Percentiles rank a stretch among this genome's conserved stretches.
Conservation (phyloP, 1,140 invertebrate species). For the Pseudomyrmex cubaensis region DNA sequence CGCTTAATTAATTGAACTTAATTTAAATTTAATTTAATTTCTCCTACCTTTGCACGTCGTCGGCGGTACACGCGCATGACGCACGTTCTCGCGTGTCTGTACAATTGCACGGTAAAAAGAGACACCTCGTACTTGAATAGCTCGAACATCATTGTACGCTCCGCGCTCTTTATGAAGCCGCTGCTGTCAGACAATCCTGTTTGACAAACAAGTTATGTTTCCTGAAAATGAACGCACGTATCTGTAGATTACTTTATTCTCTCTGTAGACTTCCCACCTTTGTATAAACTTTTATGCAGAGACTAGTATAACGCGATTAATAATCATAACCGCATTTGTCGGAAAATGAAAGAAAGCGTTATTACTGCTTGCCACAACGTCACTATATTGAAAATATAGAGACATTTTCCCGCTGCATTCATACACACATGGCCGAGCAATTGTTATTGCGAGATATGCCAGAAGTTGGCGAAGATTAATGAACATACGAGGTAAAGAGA, state of each 20-base stretch:
- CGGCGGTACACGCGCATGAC: constrained; percentile 21
- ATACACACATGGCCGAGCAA: neutral
- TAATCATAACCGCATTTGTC: neutral
- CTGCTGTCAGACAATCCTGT: neutral
- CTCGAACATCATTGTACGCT: neutral
- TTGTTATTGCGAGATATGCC: constrained; percentile 24
- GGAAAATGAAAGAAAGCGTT: neutral
- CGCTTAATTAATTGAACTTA: constrained; percentile 81
- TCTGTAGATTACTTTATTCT: neutral
- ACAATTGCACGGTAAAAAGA: constrained; percentile 19
- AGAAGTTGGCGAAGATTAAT: constrained; percentile 51
- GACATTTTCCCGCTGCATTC: neutral
- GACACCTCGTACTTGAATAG: neutral
- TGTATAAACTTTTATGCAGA: neutral
- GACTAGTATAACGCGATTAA: no score
- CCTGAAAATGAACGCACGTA: neutral
- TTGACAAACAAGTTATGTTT: neutral
- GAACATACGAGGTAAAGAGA: constrained; percentile 7
- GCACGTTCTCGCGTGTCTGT: constrained; percentile 2
- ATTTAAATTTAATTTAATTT: constrained; percentile 83
- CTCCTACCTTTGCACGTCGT: constrained; percentile 23
- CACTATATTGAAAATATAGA: neutral
- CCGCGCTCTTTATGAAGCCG: neutral
- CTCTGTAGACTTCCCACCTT: neutral
- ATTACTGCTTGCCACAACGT: neutral